Percentiles rank a stretch among this genome's conserved stretches.
These are phyloP conservation scores for Gibbula magus DNA, from an alignment of 2,888 invertebrate species.

Conservation along the genomic window DNA sequence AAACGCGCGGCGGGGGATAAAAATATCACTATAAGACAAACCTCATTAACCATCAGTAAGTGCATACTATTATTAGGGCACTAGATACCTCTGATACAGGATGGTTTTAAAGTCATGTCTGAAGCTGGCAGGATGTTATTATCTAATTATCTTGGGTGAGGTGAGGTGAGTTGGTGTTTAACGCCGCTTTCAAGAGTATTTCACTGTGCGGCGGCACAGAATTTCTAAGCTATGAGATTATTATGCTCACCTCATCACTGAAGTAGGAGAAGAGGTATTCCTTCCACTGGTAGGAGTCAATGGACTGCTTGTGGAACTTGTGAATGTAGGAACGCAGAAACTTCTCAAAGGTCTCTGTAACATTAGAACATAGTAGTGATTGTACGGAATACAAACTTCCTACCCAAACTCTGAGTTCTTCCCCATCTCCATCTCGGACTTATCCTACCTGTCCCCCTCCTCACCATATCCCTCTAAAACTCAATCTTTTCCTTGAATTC, in stretches of 20 bases:
- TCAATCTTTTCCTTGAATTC: too few relatives aligned
- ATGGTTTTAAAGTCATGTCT: neutral
- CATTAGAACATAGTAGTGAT: neutral
- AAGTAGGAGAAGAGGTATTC: constrained; percentile 80
- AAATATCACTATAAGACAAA: too few relatives aligned
- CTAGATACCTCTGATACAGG: too few relatives aligned
- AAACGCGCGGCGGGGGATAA: too few relatives aligned
- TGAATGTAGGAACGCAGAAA: constrained; percentile 89
- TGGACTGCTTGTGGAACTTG: constrained; percentile 86
- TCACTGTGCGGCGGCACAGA: neutral
- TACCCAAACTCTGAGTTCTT: too few relatives aligned
- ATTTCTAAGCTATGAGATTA: neutral
- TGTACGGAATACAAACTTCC: too few relatives aligned
- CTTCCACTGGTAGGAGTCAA: constrained; percentile 89
- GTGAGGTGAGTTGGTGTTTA: too few relatives aligned
- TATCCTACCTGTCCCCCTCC: neutral
- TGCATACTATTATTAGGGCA: too few relatives aligned
- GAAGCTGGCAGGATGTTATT: neutral
- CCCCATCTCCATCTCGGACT: neutral
- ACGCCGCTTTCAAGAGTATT: too few relatives aligned
- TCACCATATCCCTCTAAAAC: too few relatives aligned
- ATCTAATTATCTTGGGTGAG: neutral
- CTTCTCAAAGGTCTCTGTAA: constrained; percentile 83
- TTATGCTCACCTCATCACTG: constrained; percentile 59
- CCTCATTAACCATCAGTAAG: too few relatives aligned